Evolutionary conservation across 2,797 vertebrate species (phyloP), one percentile per base, ranked within the genome.

Genomic region (Hylomyscus alleni): DNA sequence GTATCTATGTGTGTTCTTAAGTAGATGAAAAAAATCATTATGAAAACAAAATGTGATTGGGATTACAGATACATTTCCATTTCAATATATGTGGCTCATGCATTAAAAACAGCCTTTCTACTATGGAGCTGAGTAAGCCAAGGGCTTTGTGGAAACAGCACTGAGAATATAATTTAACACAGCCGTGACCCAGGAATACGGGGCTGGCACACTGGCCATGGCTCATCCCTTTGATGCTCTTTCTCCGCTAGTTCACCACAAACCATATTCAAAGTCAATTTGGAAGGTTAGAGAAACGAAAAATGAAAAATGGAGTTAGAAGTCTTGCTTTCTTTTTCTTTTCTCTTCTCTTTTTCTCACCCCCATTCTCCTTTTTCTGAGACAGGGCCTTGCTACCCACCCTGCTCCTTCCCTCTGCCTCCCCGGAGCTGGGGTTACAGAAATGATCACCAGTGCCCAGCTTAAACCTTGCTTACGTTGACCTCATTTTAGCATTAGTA

Each of bases 151-250:
- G 87, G 76, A 91, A 90, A 89, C 26, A 83, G 77, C 87, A 77
- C 4, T 67, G 92, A 93, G 90, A 91, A 0, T 96, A 95, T 97
- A 95, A 98, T 97, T 97, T 82, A 72, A 96, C 97, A 88, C 78
- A 88, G 88, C 58, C 93, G 14, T 69, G 77, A 77, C 92, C 90
- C 93, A 96, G 96, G 97, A 96, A 95, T 91, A 7, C 0, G 7
- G 58, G 93, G 91, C 93, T 96, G 78, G 56, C 14, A 56, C 0
- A 0, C 29, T 94, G 60, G 97, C 87, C 62, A 89, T 76, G 89
- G 17, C 91, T 94, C 69, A 87, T 3, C 0, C 11, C 7, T 97
- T 95, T 91, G n/a, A 94, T 34, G 0, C 20, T 90, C 72, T 20
- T 22, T 89, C 54, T 19, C 89, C 54, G 20, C 54, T 60, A 54